Percentiles rank a stretch among this genome's conserved stretches.
These are phyloP conservation scores for Euplagia quadripunctaria DNA, from an alignment of 2,888 invertebrate genomes.

Conservation along the genomic window DNA sequence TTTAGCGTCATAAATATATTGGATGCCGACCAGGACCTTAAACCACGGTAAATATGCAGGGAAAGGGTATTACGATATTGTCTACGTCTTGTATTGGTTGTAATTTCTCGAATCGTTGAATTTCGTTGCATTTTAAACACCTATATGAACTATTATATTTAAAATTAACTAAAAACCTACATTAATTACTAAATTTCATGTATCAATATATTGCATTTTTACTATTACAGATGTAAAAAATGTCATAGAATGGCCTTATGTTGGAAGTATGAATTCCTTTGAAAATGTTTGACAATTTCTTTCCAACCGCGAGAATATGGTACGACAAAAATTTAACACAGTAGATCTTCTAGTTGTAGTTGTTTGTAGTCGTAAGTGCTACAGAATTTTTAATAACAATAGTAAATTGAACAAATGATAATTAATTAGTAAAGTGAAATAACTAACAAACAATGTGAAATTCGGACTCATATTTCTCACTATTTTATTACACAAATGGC, in stretches of 20 bases:
- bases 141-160: background rate
- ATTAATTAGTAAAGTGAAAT: constrained; percentile 13
- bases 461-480: constrained; percentile 27
- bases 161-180: background rate
- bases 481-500: constrained; percentile 28
- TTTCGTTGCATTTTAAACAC: background rate
- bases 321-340: background rate
- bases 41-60: background rate
- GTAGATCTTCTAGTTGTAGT: background rate
- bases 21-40: background rate
- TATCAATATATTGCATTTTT: background rate
- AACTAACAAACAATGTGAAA: constrained; percentile 12
- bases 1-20: too few species aligned
- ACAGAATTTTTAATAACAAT: background rate
- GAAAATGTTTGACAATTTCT: background rate
- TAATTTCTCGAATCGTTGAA: background rate
- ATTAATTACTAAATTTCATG: background rate
- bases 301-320: background rate
- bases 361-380: background rate
- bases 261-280: background rate
- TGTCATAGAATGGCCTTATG: background rate
- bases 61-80: background rate
- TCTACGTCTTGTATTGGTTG: background rate
- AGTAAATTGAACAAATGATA: background rate
- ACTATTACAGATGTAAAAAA: background rate